These are phyloP conservation scores for Amblyopsis rosae DNA, from an alignment of 2,113 vertebrate species.

Conservation along the genomic window DNA sequence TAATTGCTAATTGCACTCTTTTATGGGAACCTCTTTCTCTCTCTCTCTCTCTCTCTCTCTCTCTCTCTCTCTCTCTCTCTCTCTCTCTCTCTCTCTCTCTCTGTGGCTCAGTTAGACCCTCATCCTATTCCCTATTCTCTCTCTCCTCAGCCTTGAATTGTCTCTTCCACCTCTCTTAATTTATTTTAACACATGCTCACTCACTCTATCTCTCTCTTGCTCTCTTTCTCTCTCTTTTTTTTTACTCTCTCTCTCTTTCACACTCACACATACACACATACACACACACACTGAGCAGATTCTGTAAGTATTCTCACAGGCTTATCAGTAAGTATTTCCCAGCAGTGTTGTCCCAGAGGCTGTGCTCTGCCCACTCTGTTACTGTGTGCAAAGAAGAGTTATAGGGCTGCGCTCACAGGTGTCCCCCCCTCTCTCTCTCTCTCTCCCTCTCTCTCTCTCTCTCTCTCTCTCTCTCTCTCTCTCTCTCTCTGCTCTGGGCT, in stretches of 20 bases:
- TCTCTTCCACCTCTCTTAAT: slow-evolving; percentile 40
- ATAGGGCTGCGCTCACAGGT: too few species aligned
- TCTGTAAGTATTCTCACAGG: slow-evolving; percentile 65
- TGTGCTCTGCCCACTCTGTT: slow-evolving; percentile 61
- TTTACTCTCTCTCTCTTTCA: not conserved
- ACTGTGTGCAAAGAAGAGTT: slow-evolving; percentile 12
- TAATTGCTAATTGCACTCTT: slow-evolving; percentile 74
- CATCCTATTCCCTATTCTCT: slow-evolving; percentile 38
- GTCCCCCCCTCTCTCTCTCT: slow-evolving; percentile 15
- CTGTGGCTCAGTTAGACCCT: slow-evolving; percentile 38
- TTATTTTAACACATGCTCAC: slow-evolving; percentile 41
- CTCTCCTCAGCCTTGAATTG: slow-evolving; percentile 24
- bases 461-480: slow-evolving; percentile 19
- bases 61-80: slow-evolving; percentile 7
- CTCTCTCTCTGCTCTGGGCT: slow-evolving; percentile 48
- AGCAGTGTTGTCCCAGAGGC: slow-evolving; percentile 66
- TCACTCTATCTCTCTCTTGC: slow-evolving; percentile 4
- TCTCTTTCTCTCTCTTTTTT: not conserved
- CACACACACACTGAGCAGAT: slow-evolving; percentile 28
- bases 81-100: slow-evolving; percentile 32
- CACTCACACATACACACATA: not conserved
- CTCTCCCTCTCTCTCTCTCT: slow-evolving; percentile 17
- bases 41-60: slow-evolving; percentile 41
- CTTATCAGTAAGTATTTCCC: slow-evolving; percentile 72
- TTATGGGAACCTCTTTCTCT: slow-evolving; percentile 70